phyloP scores from a whole-genome alignment of 2,113 vertebrate genomes.

The Phrynosoma blainvillii region DNA sequence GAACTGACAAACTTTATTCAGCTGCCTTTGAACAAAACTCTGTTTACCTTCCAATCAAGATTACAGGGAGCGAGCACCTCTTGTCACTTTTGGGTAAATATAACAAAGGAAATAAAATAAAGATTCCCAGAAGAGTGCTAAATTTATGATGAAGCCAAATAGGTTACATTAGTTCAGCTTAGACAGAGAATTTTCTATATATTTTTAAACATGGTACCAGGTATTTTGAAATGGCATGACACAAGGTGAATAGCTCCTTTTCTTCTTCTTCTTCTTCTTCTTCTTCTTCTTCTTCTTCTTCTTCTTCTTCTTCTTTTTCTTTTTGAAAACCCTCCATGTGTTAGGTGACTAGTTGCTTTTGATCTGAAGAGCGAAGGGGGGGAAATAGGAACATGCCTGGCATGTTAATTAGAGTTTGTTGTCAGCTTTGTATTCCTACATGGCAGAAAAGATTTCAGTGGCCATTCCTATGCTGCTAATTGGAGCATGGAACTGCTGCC shows the following conservation, averaged over 20 bases:
- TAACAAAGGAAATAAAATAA: neutral
- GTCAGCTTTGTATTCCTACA: neutral
- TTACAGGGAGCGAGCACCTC: slow-evolving; percentile 28
- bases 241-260: neutral
- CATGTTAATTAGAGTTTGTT: neutral
- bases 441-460: neutral
- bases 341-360: neutral
- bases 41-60: slow-evolving; percentile 48
- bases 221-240: neutral
- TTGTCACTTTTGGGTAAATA: slow-evolving; percentile 39
- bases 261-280: no score
- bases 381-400: neutral
- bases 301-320: no score
- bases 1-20: slow-evolving; percentile 60
- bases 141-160: slow-evolving; percentile 42
- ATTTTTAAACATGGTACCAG: neutral
- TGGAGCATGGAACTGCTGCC: neutral
- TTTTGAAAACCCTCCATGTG: neutral
- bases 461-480: neutral
- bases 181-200: slow-evolving; percentile 22
- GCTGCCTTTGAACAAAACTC: slow-evolving; percentile 54
- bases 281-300: no score
- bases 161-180: slow-evolving; percentile 18
- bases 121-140: slow-evolving; percentile 41
- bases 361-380: neutral